Evolutionary conservation across 1,140 invertebrate genomes (phyloP), one percentile per base, ranked within the genome.

Genomic region (Phthorimaea operculella): DNA sequence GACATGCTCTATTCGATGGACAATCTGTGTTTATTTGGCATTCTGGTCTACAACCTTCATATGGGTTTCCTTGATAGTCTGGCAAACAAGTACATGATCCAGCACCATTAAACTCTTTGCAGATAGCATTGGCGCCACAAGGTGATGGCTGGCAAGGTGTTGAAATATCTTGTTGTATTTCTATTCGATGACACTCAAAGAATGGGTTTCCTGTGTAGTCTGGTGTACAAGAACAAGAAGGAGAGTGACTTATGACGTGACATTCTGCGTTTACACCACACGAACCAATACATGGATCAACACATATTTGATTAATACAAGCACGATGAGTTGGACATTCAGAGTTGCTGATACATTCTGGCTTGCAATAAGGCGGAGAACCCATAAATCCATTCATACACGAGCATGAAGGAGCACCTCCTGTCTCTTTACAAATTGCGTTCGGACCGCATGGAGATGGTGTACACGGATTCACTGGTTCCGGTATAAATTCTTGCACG

Each of bases 121-220:
- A 92, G 67, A 92, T 59, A 44, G 93, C 92, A 82, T 95, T 95
- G 1, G 90, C 87, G 44, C 93, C 93, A 74, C 93, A 95, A 44
- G 93, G 92, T 34, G 90, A 92, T 44, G 92, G 92, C 64, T 88
- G 87, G 68, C 92, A 94, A 54, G 93, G 91, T 57, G 88, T 79
- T 18, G 78, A 65, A 21, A 60, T 59, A 72, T 87, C 83, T 55
- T 86, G 74, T n/a, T 72, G 16, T 51, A 63, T 62, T 64, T 72
- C 68, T 63, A 83, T 74, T 81, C 78, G 82, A 54, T 82, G 85
- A 67, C 89, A 90, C 70, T 88, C 86, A 64, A 83, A 86, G 64
- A 89, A 89, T 57, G 88, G 87, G 85, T 90, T 87, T 57, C 91
- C 91, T 48, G 88, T 89, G 68, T 85, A 90, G 49, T 88, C 89